Base-by-base conservation (phyloP, 2,797 vertebrate species). In the Eremophila alpestris region DNA sequence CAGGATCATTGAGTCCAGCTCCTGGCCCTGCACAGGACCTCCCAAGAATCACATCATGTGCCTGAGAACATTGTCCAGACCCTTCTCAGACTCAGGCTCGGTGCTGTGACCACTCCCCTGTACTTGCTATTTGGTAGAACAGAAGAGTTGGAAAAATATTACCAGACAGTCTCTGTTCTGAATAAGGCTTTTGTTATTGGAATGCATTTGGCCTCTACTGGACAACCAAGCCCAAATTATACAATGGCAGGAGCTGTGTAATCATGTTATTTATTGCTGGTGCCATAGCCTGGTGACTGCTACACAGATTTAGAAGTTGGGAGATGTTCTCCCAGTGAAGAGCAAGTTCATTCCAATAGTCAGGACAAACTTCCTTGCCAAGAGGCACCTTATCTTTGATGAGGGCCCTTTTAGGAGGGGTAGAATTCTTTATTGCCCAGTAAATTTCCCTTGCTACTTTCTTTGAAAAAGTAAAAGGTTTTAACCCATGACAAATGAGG, bases 261-360 rank as follows among this genome's bases (percentile, higher is more conserved):
- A 24, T 69, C 15, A 10, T 8, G 3, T 24, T 89, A 16, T 76
- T 56, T 58, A 73, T 48, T 22, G 48, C 32, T 83, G 56, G 16
- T 79, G 8, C 26, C 59, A 6, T 21, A 48, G 21, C 16, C 30
- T 86, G 21, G 21, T 41, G 30, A 52, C 11, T 5, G 11, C 17
- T 60, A 4, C 0, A 0, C 16, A 65, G 48, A 30, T 58, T 62
- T 45, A 77, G 65, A 65, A 74, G 7, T 0, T 46, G 32, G 10
- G 22, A 75, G 10, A 41, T 90, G 12, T 71, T 60, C 12, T 79
- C 24, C 19, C 36, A 29, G 11, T 62, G 29, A 92, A 67, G 52
- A 51, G 22, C 40, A 89, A 63, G 40, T 51, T 83, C 17, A 58
- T 45, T 45, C 16, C 26, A 58, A 13, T 10, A 69, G 30, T 11